These are phyloP conservation scores for Pithys albifrons DNA, from an alignment of 2,113 vertebrate genomes.

Conservation along the genomic window DNA sequence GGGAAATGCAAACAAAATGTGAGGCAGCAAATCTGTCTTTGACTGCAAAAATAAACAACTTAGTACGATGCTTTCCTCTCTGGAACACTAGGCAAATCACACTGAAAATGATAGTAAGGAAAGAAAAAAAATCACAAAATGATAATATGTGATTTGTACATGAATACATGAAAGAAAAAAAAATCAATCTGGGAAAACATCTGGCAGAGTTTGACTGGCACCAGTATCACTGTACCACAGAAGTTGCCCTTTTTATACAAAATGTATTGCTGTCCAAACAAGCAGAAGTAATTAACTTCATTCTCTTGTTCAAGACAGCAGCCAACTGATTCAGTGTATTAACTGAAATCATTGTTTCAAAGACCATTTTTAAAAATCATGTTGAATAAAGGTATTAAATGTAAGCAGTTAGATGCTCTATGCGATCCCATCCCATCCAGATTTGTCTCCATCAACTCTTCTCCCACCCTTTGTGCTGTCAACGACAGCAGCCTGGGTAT, in stretches of 20 bases:
- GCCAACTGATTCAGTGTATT: neutral
- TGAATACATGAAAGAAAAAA: neutral
- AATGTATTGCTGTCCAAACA: neutral
- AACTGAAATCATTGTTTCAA: neutral
- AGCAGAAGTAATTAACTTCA: slow-evolving; percentile 29
- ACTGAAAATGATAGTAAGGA: neutral
- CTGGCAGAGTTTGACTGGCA: neutral
- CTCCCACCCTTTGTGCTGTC: neutral
- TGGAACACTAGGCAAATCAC: neutral
- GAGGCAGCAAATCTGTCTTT: neutral
- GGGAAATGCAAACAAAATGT: neutral
- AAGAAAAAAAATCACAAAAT: neutral
- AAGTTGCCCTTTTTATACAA: slow-evolving; percentile 6
- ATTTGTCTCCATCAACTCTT: neutral
- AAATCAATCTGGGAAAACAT: neutral
- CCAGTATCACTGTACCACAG: neutral
- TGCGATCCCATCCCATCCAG: neutral
- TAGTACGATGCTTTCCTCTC: neutral
- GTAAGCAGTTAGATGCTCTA: neutral
- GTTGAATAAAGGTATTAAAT: neutral
- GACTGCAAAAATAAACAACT: neutral
- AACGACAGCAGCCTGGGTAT: neutral
- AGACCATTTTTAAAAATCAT: neutral
- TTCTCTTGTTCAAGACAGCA: neutral
- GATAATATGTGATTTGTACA: neutral